Conservation (phyloP, 2,888 invertebrate genomes). For the Caenorhabditis afra region DNA sequence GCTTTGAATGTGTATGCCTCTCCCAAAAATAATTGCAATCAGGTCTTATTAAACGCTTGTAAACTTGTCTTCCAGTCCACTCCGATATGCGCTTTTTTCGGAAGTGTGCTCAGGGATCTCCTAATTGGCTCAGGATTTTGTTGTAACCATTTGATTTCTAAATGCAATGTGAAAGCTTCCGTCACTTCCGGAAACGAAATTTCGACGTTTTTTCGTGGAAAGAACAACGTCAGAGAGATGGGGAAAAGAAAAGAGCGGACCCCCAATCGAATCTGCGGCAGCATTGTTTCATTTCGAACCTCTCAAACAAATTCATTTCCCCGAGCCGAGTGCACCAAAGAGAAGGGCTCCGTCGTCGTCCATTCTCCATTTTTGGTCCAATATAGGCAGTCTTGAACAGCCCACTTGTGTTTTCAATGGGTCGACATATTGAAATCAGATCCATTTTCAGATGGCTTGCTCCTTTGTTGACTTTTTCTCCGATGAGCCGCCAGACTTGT, state of each 20-base stretch:
- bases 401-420: conserved; percentile 45
- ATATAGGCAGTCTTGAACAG: conserved; percentile 47
- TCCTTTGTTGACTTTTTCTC: conserved; percentile 37
- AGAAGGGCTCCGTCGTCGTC: conserved; percentile 4
- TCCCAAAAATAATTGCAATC: too few species aligned
- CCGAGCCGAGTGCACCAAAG: conserved; percentile 40
- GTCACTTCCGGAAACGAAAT: not conserved
- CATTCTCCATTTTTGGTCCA: conserved; percentile 28
- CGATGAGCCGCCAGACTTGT: not conserved
- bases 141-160: too few species aligned
- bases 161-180: too few species aligned
- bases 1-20: too few species aligned
- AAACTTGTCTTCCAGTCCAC: too few species aligned
- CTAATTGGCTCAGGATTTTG: too few species aligned
- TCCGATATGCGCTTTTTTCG: too few species aligned
- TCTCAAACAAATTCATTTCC: conserved; percentile 55
- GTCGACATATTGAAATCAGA: conserved; percentile 55
- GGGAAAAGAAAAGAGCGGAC: conserved; percentile 9
- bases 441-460: conserved; percentile 35
- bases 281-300: conserved; percentile 54
- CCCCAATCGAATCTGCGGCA: conserved; percentile 30
- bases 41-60: too few species aligned
- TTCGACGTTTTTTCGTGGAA: not conserved
- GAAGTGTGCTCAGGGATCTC: too few species aligned
- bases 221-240: not conserved